phyloP scores from a whole-genome alignment of 2,113 vertebrate genomes.

The Manacus vitellinus region DNA sequence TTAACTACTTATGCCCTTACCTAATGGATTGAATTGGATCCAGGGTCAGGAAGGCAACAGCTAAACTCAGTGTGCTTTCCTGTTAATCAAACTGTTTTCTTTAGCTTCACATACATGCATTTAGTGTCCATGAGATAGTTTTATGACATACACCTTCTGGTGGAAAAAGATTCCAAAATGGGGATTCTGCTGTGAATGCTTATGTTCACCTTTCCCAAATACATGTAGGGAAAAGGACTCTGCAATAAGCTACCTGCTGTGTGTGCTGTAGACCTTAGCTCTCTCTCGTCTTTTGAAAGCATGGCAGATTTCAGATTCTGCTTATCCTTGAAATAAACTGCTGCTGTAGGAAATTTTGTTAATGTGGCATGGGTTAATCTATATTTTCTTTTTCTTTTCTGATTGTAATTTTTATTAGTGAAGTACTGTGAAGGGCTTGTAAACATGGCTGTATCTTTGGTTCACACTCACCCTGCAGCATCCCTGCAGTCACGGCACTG shows the following conservation, averaged over 20 bases:
- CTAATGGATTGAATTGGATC: background rate
- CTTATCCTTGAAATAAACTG: background rate
- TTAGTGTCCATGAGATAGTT: background rate
- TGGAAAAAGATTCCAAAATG: background rate
- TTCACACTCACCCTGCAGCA: conserved; percentile 10
- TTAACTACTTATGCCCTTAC: background rate
- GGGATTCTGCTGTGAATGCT: background rate
- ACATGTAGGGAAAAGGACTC: background rate
- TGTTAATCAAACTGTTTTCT: background rate
- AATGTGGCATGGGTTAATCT: background rate
- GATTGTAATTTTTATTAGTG: background rate
- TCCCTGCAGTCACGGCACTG: conserved; percentile 5
- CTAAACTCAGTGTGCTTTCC: background rate
- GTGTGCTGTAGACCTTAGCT: background rate
- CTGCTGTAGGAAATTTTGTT: background rate
- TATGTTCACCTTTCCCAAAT: background rate
- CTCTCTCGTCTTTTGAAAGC: background rate
- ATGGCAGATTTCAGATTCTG: background rate
- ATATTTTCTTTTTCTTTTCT: background rate
- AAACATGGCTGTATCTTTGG: background rate
- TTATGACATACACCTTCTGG: background rate
- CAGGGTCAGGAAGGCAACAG: background rate
- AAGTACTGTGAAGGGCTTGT: background rate
- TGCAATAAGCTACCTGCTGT: background rate
- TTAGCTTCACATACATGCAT: background rate